Conservation (phyloP, 2,888 invertebrate genomes). For the Tetrapedia diversipes region DNA sequence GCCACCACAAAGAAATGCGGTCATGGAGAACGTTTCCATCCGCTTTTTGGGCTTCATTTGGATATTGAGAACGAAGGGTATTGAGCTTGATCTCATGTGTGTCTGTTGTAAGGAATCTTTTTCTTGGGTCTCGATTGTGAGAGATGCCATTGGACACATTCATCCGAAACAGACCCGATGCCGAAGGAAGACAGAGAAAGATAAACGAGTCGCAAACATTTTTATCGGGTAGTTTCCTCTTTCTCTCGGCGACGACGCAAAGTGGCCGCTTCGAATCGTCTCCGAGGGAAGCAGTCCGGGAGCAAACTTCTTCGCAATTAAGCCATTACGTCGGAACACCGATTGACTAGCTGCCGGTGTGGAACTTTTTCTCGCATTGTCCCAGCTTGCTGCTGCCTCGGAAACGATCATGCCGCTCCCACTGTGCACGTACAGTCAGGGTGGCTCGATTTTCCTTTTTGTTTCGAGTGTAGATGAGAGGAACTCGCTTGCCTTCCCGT, state of each 20-base stretch:
- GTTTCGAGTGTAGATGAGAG: background rate
- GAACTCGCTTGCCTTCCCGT: background rate
- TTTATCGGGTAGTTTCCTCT: conserved; percentile 29
- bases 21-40: too few relatives aligned
- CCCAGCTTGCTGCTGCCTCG: background rate
- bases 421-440: background rate
- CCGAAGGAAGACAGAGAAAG: background rate
- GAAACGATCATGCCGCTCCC: background rate
- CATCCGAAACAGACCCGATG: background rate
- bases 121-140: too few relatives aligned
- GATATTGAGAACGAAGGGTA: too few relatives aligned
- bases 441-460: background rate
- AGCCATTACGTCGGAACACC: conserved; percentile 46
- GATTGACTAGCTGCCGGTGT: conserved; percentile 15
- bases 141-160: too few relatives aligned
- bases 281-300: background rate
- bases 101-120: too few relatives aligned
- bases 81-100: too few relatives aligned
- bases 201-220: conserved; percentile 20
- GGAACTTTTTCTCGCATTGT: conserved; percentile 4
- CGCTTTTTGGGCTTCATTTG: too few relatives aligned
- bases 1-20: too few relatives aligned
- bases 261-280: background rate
- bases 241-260: background rate
- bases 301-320: conserved; percentile 61